Base-by-base conservation (phyloP, 2,797 vertebrate genomes). In the Phaenicophaeus curvirostris region DNA sequence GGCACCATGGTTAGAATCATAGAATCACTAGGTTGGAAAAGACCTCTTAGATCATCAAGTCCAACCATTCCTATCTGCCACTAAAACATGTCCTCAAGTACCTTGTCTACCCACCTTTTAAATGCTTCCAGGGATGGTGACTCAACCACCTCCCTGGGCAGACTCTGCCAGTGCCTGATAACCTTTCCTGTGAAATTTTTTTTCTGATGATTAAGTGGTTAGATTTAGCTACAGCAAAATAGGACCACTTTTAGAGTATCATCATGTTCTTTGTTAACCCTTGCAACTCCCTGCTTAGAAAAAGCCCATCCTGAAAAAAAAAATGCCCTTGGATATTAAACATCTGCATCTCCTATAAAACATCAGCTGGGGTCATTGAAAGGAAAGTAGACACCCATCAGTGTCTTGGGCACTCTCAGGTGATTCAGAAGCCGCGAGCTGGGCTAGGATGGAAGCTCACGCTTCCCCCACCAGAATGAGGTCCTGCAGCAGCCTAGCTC, bases 161-260 rank as follows among this genome's bases (percentile, higher is more conserved):
- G n/a, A n/a, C n/a, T n/a, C n/a, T n/a, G n/a, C n/a, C n/a, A n/a
- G n/a, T n/a, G n/a, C n/a, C n/a, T n/a, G n/a, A n/a, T n/a, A n/a
- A n/a, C n/a, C n/a, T n/a, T n/a, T n/a, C n/a, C n/a, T n/a, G n/a
- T n/a, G n/a, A n/a, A n/a, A n/a, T n/a, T n/a, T n/a, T n/a, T n/a
- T n/a, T n/a, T n/a, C n/a, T n/a, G n/a, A n/a, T n/a, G n/a, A n/a
- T n/a, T n/a, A n/a, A n/a, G n/a, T n/a, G n/a, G n/a, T n/a, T 42
- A 35, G 50, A 51, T 61, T 65, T 31, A 85, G 71, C 78, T 27
- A 41, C 33, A 58, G 82, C n/a, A 91, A 89, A 92, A 83, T n/a
- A 20, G 41, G 41, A 42, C 11, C 6, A 5, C 39, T 66, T 87
- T 19, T 31, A 73, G 31, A 73, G 15, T 21, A 33, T 16, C 39